Evolutionary conservation across 2,797 vertebrate species (phyloP).

Genomic region (Aldrovandia affinis): DNA sequence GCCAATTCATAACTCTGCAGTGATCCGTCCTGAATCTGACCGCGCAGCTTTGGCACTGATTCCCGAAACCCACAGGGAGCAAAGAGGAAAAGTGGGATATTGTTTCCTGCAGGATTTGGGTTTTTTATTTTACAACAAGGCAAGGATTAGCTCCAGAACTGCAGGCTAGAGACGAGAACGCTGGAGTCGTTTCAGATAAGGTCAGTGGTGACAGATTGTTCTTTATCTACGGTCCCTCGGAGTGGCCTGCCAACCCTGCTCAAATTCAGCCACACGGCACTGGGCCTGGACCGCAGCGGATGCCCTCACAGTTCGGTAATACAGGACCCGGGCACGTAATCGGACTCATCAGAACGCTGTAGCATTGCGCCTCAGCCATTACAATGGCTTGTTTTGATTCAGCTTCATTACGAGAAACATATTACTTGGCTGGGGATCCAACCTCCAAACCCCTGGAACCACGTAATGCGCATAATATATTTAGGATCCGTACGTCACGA

Average conservation of each 20-base stretch:
- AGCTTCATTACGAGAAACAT: neutral
- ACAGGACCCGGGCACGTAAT: neutral
- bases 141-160: slow-evolving; percentile 18
- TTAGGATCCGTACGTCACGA: neutral
- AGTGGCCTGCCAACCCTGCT: neutral
- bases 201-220: slow-evolving; percentile 6
- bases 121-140: neutral
- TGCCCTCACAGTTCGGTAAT: neutral
- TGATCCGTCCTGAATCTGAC: neutral
- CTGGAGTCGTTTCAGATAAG: slow-evolving; percentile 11
- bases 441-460: too few species aligned
- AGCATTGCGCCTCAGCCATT: neutral
- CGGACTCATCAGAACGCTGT: neutral
- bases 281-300: neutral
- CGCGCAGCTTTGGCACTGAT: slow-evolving; percentile 13
- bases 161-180: neutral
- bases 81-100: slow-evolving; percentile 15
- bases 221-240: slow-evolving; percentile 2
- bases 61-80: slow-evolving; percentile 5
- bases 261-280: neutral
- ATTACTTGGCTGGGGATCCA: neutral
- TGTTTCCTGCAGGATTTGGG: slow-evolving; percentile 4
- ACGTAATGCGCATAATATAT: neutral
- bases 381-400: neutral
- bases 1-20: neutral